These are phyloP conservation scores for Phylloscopus trochilus DNA, from an alignment of 2,113 vertebrate species.

Conservation along the genomic window DNA sequence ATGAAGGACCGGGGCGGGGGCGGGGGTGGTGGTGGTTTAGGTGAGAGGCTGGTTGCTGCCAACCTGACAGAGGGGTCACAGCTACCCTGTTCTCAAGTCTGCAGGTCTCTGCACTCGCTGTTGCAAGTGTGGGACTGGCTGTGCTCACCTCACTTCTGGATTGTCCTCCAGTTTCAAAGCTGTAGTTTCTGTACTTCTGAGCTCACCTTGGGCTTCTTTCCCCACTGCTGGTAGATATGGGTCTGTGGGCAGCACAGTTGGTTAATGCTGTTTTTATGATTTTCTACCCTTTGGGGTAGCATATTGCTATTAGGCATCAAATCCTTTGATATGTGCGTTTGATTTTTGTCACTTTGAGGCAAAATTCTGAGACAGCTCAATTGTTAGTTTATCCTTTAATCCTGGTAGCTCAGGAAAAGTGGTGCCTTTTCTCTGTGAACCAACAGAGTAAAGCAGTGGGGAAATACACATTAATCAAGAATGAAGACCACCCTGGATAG, in stretches of 20 bases:
- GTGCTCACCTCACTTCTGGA: not conserved
- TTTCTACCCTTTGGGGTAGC: not conserved
- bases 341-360: not conserved
- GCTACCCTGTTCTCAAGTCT: not conserved
- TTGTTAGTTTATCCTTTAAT: not conserved
- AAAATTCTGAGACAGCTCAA: not conserved
- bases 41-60: not conserved
- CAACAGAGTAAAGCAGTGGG: not conserved
- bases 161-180: not conserved
- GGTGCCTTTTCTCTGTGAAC: not conserved
- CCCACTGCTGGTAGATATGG: rapidly evolving
- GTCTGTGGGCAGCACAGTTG: not conserved
- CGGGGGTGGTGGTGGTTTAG: not conserved
- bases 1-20: too few relatives aligned
- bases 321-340: not conserved
- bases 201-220: not conserved
- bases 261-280: not conserved
- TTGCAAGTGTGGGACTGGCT: not conserved
- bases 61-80: not conserved
- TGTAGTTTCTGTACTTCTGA: not conserved
- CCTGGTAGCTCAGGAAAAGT: not conserved
- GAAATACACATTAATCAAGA: not conserved
- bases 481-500: not conserved
- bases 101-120: rapidly evolving
- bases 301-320: not conserved